A percentile compares a stretch with the other conserved stretches of the same genome.
phyloP scores from a whole-genome alignment of 1,140 invertebrate genomes.

The Drosophila leontia region DNA sequence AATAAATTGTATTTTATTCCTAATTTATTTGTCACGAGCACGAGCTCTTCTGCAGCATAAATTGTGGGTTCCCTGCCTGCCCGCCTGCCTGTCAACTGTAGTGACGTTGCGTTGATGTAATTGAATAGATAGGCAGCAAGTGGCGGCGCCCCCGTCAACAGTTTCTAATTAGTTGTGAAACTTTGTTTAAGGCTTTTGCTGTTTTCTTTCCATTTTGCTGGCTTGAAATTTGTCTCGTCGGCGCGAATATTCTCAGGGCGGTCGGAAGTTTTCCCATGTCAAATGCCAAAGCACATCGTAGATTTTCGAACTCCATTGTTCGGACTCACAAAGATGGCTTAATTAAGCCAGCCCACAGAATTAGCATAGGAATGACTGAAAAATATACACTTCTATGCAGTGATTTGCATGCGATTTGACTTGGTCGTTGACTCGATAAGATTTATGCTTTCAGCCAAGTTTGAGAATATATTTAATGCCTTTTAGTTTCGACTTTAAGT shows the following conservation, averaged over 20 bases:
- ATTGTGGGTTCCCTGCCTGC: neutral
- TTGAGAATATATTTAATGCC: neutral
- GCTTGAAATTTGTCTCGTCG: slow-evolving; percentile 36
- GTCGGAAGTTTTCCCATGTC: slow-evolving; percentile 60
- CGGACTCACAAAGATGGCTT: slow-evolving; percentile 24
- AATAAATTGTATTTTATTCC: neutral
- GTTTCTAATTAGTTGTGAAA: slow-evolving; percentile 68
- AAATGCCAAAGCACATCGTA: slow-evolving; percentile 50
- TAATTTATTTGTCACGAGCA: slow-evolving; percentile 16
- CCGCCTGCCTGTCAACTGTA: neutral
- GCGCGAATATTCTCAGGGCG: slow-evolving; percentile 46
- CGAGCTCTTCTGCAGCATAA: slow-evolving; percentile 11
- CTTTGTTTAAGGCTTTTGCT: slow-evolving; percentile 17
- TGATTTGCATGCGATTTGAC: slow-evolving; percentile 36
- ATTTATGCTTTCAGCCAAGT: slow-evolving; percentile 7
- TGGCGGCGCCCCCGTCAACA: slow-evolving; percentile 50
- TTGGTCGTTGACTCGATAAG: slow-evolving; percentile 14
- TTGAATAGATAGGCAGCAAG: slow-evolving; percentile 47
- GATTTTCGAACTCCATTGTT: slow-evolving; percentile 52
- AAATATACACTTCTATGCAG: slow-evolving; percentile 3
- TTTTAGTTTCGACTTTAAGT: neutral
- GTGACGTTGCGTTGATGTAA: slow-evolving; percentile 43
- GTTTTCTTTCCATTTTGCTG: slow-evolving; percentile 9
- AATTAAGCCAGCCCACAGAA: slow-evolving; percentile 39
- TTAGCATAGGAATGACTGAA: slow-evolving; percentile 32